phyloP scores from a whole-genome alignment of 2,888 invertebrate genomes.

The Athrips mouffetella region DNA sequence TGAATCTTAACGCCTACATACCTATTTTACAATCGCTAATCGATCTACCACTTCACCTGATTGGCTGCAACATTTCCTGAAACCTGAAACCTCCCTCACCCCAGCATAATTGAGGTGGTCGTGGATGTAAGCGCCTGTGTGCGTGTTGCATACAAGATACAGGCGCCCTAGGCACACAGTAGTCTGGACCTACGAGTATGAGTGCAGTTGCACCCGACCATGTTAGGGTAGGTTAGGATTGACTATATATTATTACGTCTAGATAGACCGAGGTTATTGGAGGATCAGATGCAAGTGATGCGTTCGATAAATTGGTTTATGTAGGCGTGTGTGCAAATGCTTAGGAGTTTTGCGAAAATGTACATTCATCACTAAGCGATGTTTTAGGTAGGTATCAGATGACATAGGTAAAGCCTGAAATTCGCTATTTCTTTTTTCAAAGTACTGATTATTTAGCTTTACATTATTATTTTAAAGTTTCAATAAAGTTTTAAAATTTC shows the following conservation, averaged over 20 bases:
- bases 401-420: too few species aligned
- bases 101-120: neutral
- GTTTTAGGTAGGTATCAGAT: neutral
- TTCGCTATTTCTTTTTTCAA: neutral
- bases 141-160: constrained; percentile 28
- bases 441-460: too few species aligned
- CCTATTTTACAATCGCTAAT: neutral
- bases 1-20: too few species aligned
- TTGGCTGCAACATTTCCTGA: constrained; percentile 1
- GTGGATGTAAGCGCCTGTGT: neutral
- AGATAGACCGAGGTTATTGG: constrained; percentile 3
- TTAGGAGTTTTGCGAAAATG: too few species aligned
- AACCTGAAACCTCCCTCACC: constrained; percentile 1
- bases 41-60: neutral
- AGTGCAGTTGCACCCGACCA: constrained; percentile 41
- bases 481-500: too few species aligned
- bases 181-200: constrained; percentile 39
- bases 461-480: too few species aligned
- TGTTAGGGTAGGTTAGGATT: constrained; percentile 53
- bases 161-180: constrained; percentile 36
- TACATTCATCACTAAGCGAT: too few species aligned
- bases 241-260: constrained; percentile 19
- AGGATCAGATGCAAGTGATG: constrained; percentile 5
- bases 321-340: neutral
- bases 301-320: constrained; percentile 4